These are phyloP conservation scores for Musca domestica DNA, from an alignment of 1,140 invertebrate species.

Conservation along the genomic window DNA sequence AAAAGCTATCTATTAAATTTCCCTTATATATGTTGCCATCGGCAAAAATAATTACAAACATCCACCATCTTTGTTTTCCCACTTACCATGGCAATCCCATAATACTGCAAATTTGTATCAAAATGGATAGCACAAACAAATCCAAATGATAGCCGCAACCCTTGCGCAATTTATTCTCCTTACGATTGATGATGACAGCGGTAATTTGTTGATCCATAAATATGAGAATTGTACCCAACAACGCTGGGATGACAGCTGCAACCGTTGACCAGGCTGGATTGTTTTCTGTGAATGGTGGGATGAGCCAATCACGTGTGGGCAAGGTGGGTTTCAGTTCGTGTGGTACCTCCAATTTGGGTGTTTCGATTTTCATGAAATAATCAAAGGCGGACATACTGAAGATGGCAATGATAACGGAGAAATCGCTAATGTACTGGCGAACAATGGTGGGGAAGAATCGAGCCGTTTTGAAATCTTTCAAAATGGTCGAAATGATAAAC, in stretches of 20 bases:
- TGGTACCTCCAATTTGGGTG: slow-evolving; percentile 93
- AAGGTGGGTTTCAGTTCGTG: slow-evolving; percentile 86
- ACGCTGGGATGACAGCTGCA: slow-evolving; percentile 82
- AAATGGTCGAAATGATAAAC: slow-evolving; percentile 80
- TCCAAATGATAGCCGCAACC: slow-evolving; percentile 98
- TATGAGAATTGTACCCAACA: slow-evolving; percentile 94
- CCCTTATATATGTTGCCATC: too few species aligned
- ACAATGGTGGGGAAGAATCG: slow-evolving; percentile 94
- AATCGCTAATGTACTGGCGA: slow-evolving; percentile 91
- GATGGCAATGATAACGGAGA: slow-evolving; percentile 97
- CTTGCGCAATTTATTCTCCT: slow-evolving; percentile 98
- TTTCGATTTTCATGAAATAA: slow-evolving; percentile 77
- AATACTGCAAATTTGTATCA: slow-evolving; percentile 89
- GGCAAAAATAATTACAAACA: too few species aligned
- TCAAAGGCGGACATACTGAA: slow-evolving; percentile 86
- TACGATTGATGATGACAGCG: slow-evolving; percentile 96
- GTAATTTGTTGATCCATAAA: slow-evolving; percentile 99
- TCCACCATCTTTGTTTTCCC: too few species aligned
- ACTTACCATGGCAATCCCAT: slow-evolving; percentile 87
- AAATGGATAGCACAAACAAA: slow-evolving; percentile 83
- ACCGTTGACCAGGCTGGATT: slow-evolving; percentile 86
- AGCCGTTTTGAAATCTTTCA: slow-evolving; percentile 94
- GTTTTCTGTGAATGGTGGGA: slow-evolving; percentile 75
- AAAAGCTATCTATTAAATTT: too few species aligned
- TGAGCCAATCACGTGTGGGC: slow-evolving; percentile 81